phyloP scores from a whole-genome alignment of 1,140 invertebrate genomes.

The Meloidogyne chitwoodi region DNA sequence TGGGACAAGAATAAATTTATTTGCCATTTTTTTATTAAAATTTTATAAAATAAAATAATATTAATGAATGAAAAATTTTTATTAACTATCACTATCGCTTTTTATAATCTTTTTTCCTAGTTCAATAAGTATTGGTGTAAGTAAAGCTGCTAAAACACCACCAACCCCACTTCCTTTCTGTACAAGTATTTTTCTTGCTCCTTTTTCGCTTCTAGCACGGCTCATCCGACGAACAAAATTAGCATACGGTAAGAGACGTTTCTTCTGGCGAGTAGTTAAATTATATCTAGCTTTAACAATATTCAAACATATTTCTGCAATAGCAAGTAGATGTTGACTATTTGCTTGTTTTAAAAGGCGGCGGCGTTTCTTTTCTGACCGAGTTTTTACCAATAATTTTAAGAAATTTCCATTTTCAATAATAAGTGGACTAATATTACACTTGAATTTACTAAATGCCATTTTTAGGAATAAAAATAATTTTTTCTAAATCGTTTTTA shows the following conservation, averaged over 20 bases:
- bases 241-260: too few species aligned
- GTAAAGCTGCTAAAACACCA: neutral
- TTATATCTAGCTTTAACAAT: too few species aligned
- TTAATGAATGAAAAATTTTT: neutral
- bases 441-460: too few species aligned
- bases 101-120: neutral
- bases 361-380: neutral
- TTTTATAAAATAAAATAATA: slow-evolving; percentile 2
- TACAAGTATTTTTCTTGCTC: neutral
- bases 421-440: neutral
- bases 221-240: too few species aligned
- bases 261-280: too few species aligned
- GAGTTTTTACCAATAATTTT: neutral
- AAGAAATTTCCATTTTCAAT: neutral
- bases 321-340: neutral
- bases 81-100: neutral
- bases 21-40: neutral
- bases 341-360: neutral
- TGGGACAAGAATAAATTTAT: slow-evolving; percentile 19
- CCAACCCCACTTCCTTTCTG: slow-evolving; percentile 3
- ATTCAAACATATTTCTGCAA: too few species aligned
- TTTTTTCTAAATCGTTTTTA: too few species aligned
- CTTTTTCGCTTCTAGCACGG: too few species aligned
- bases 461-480: too few species aligned
- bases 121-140: slow-evolving; percentile 7